Evolutionary conservation across 2,797 vertebrate species (phyloP), one percentile per base, ranked within the genome.

Genomic region (Buceros bicornis): DNA sequence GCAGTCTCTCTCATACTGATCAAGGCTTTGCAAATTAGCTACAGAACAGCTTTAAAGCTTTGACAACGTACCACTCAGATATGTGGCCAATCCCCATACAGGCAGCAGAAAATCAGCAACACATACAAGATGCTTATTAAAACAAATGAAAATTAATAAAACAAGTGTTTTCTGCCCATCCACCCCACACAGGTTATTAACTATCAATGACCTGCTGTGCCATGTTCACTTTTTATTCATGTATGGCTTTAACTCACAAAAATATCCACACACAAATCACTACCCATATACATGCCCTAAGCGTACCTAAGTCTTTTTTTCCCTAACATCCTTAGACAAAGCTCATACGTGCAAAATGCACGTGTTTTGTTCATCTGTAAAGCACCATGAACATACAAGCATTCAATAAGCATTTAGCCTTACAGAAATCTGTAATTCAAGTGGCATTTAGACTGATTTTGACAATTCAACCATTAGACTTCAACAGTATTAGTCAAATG

Each of bases 21-120:
- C 64, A 90, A 77, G 45, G 64, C 51, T 92, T 91, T 87, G 84
- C 60, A 89, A 71, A 86, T 93, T 76, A 93, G 76, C 82, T 86
- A 93, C 45, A 79, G 37, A 74, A 71, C 72, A 71, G 47, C 62
- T 90, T 78, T 60, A 62, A 96, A 90, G 69, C 42, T 95, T 90
- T 73, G 33, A 71, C 69, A 93, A 97, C 47, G 1, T 89, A 96
- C 95, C 95, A 92, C 79, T 92, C 87, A 92, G 65, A 28, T 82
- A 87, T 72, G 54, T 91, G 89, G 87, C 53, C 92, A 94, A 50
- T 96, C 42, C 66, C 47, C 65, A 87, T 58, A 94, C 47, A 93
- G 89, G 67, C 82, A 92, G 93, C 61, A 94, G 92, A 94, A 95
- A 91, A 85, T 84, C 84, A 96, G 87, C 89, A 92, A 81, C 15